Conservation (phyloP, 2,113 vertebrate genomes). For the Noctilio leporinus region DNA sequence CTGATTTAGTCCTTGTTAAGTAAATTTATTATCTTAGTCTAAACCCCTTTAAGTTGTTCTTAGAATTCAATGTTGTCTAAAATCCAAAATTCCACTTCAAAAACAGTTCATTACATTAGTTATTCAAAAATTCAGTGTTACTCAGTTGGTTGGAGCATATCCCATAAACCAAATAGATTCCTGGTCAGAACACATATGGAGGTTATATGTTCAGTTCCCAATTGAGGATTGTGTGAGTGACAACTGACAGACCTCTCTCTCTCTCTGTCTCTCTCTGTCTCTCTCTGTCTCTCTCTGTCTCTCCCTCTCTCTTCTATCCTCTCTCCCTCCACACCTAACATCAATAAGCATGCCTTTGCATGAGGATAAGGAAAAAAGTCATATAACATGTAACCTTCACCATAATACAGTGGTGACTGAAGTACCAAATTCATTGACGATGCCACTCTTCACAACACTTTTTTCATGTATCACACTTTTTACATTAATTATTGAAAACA, state of each 20-base stretch:
- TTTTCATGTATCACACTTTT: not conserved
- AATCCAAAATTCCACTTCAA: not conserved
- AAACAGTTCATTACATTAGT: not conserved
- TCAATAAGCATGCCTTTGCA: too few species aligned
- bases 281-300: too few species aligned
- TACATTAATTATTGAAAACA: constrained; percentile 33
- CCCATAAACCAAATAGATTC: too few species aligned
- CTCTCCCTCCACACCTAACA: too few species aligned
- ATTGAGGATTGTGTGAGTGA: too few species aligned
- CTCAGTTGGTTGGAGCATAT: too few species aligned
- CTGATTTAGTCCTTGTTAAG: not conserved
- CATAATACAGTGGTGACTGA: not conserved
- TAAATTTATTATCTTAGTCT: not conserved
- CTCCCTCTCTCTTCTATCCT: too few species aligned
- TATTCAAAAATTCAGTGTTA: not conserved
- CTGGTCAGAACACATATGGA: too few species aligned
- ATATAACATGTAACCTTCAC: not conserved
- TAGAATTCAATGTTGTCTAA: not conserved
- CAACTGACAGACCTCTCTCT: too few species aligned
- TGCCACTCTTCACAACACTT: not conserved
- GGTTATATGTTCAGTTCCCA: too few species aligned
- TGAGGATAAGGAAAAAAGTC: too few species aligned
- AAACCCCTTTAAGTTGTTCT: not conserved
- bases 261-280: too few species aligned
- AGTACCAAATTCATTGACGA: not conserved